Percentiles rank a stretch among this genome's conserved stretches.
Evolutionary conservation across 2,888 invertebrate species (phyloP).

Genomic region (Lampropteryx suffumata): DNA sequence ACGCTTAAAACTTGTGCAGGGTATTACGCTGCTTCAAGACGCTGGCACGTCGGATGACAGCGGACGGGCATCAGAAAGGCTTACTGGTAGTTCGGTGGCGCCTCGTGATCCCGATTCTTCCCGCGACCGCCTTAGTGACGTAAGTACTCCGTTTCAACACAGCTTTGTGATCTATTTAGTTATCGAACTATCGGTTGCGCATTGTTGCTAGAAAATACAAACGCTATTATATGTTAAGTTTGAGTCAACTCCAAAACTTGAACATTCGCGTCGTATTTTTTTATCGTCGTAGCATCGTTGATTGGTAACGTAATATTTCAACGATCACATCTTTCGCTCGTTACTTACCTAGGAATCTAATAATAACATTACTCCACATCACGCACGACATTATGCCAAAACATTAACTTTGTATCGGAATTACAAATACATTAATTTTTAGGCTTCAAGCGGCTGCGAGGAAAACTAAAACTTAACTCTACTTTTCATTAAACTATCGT

Average conservation of each 20-base stretch:
- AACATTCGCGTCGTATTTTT: slow-evolving; percentile 11
- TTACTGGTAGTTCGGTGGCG: slow-evolving; percentile 89
- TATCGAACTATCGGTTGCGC: slow-evolving; percentile 31
- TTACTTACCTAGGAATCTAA: neutral
- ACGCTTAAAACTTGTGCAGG: slow-evolving; percentile 77
- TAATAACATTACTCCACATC: neutral
- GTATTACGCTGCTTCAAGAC: slow-evolving; percentile 88
- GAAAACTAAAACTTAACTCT: neutral
- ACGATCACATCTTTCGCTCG: slow-evolving; percentile 12
- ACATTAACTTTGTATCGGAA: neutral
- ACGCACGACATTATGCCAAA: neutral
- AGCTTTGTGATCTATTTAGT: slow-evolving; percentile 24
- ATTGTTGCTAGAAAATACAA: slow-evolving; percentile 16
- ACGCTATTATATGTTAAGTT: neutral
- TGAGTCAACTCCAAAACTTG: slow-evolving; percentile 11
- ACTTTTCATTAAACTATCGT: too few species aligned
- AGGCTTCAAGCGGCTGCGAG: neutral
- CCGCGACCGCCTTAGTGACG: slow-evolving; percentile 93
- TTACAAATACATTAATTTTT: neutral
- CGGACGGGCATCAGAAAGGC: slow-evolving; percentile 91
- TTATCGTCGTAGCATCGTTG: neutral
- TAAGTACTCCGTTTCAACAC: slow-evolving; percentile 77
- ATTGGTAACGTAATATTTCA: slow-evolving; percentile 17
- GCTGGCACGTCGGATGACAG: slow-evolving; percentile 93
- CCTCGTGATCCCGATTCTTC: slow-evolving; percentile 91